Percentiles rank a stretch among this genome's conserved stretches.
phyloP scores from a whole-genome alignment of 2,113 vertebrate genomes.

The Eptatretus burgeri region DNA sequence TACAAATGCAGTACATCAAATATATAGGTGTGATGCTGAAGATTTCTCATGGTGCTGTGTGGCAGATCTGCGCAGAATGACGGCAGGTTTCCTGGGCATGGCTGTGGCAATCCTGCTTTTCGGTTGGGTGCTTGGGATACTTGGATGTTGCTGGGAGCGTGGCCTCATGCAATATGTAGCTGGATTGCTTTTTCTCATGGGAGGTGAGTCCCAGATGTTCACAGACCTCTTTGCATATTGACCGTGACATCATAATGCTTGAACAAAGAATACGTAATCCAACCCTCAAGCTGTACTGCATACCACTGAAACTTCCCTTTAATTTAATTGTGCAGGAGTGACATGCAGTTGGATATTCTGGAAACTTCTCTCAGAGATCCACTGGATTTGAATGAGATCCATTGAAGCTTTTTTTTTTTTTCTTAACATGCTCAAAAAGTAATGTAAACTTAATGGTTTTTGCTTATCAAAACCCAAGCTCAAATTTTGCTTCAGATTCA shows the following conservation, averaged over 20 bases:
- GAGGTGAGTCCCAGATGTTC: constrained; percentile 27
- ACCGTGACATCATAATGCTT: background rate
- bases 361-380: background rate
- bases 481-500: too few relatives aligned
- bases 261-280: background rate
- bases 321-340: too few relatives aligned
- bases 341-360: constrained; percentile 5
- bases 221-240: background rate
- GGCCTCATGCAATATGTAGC: constrained; percentile 81
- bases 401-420: background rate
- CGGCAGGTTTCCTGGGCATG: constrained; percentile 66
- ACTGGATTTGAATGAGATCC: background rate
- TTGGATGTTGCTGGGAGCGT: constrained; percentile 65
- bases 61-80: constrained; percentile 58
- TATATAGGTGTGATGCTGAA: too few relatives aligned
- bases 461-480: too few relatives aligned
- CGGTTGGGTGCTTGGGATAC: constrained; percentile 53
- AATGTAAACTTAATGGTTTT: too few relatives aligned
- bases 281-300: background rate
- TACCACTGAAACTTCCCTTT: background rate
- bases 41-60: background rate
- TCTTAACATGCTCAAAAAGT: too few relatives aligned
- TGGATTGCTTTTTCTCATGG: constrained; percentile 71
- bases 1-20: too few relatives aligned
- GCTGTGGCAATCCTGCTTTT: constrained; percentile 67